Evolutionary conservation across 2,888 invertebrate species (phyloP).

Genomic region (Apamea crenata): DNA sequence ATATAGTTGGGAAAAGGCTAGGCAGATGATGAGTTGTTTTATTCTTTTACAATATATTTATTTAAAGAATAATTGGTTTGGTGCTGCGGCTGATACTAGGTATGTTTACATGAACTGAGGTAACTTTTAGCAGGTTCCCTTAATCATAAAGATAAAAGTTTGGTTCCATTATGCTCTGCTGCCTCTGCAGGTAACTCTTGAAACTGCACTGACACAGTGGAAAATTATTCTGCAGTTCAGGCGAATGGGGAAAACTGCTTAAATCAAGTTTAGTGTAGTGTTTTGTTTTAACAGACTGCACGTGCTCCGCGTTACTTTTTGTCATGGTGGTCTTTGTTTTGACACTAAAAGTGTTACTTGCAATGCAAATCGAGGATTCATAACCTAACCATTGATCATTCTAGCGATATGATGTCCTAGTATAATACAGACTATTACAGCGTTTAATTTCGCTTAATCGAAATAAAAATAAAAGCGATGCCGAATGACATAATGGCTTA

Average conservation of each 20-base stretch:
- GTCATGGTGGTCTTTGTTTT: slow-evolving; percentile 1
- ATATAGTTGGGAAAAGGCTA: background rate
- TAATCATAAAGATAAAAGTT: background rate
- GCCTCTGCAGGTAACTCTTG: background rate
- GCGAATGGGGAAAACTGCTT: background rate
- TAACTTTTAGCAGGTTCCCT: background rate
- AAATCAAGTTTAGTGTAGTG: background rate
- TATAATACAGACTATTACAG: background rate
- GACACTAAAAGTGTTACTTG: background rate
- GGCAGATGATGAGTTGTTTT: background rate
- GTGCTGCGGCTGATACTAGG: background rate
- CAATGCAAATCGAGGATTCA: slow-evolving; percentile 19
- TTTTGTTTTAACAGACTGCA: background rate
- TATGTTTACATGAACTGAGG: background rate
- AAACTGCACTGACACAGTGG: background rate
- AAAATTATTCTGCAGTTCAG: background rate
- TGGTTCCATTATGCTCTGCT: background rate
- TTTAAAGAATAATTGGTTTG: background rate
- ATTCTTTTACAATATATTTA: background rate
- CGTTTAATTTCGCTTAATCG: slow-evolving; percentile 15
- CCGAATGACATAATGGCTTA: slow-evolving; percentile 50
- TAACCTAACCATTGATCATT: slow-evolving; percentile 8
- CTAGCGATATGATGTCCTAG: background rate
- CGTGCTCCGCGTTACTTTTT: slow-evolving; percentile 5
- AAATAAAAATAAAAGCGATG: slow-evolving; percentile 32